Conservation (phyloP, 2,888 invertebrate species). For the Blastobasis adustella region DNA sequence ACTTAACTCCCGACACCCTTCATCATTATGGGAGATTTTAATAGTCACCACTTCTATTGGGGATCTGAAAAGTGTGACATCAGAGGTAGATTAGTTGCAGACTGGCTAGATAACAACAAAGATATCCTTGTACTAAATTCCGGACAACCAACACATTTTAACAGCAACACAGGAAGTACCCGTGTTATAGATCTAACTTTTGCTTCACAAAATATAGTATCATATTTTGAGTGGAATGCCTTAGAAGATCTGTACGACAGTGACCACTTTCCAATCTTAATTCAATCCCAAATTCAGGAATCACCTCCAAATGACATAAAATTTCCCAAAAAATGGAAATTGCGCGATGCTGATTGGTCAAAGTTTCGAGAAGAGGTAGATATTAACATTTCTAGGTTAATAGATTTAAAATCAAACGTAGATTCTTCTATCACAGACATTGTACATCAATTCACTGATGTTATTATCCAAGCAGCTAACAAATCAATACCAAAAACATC, state of each 20-base stretch:
- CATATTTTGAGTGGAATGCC: constrained; percentile 17
- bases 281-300: not conserved
- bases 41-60: constrained; percentile 12
- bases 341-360: constrained; percentile 5
- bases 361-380: constrained; percentile 1
- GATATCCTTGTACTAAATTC: constrained; percentile 4
- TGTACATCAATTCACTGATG: not conserved
- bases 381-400: constrained; percentile 1
- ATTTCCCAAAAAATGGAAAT: constrained; percentile 3
- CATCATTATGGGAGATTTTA: not conserved
- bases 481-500: not conserved
- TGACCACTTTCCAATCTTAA: constrained; percentile 12
- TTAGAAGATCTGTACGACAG: constrained; percentile 13
- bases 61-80: constrained; percentile 11
- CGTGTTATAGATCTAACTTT: constrained; percentile 11
- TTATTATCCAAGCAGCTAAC: not conserved
- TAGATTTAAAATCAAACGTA: not conserved
- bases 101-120: constrained; percentile 2
- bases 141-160: constrained; percentile 10
- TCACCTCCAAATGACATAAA: not conserved
- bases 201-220: constrained; percentile 12
- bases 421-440: not conserved
- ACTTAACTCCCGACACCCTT: too few species aligned
- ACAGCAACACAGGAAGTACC: constrained; percentile 7
- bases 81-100: constrained; percentile 8